phyloP scores from a whole-genome alignment of 2,888 invertebrate genomes.

The Acleris holmiana region DNA sequence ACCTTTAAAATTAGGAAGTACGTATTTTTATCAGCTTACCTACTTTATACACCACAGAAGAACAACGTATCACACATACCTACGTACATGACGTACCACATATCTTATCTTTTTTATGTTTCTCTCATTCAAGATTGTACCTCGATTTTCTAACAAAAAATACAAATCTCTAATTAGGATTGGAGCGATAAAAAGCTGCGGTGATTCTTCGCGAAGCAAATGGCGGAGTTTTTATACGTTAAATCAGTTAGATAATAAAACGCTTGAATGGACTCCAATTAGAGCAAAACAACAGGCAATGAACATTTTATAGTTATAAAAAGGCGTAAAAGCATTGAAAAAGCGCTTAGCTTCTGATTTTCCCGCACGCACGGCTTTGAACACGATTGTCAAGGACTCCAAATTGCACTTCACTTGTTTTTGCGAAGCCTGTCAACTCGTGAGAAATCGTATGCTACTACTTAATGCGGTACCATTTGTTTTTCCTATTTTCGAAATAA shows the following conservation, averaged over 20 bases:
- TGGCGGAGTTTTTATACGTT: slow-evolving; percentile 14
- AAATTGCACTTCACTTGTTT: slow-evolving; percentile 38
- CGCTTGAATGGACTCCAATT: slow-evolving; percentile 29
- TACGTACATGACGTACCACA: neutral
- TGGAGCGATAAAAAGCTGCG: slow-evolving; percentile 10
- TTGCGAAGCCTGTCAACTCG: slow-evolving; percentile 31
- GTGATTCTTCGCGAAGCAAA: slow-evolving; percentile 12
- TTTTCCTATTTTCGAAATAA: slow-evolving; percentile 2
- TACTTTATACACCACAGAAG: too few species aligned
- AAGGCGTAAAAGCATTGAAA: slow-evolving; percentile 13
- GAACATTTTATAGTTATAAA: slow-evolving; percentile 8
- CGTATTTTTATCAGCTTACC: neutral
- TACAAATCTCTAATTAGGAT: slow-evolving; percentile 2
- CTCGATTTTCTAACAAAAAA: neutral
- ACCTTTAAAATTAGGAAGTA: neutral
- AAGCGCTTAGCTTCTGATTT: slow-evolving; percentile 12
- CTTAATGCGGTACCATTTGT: neutral
- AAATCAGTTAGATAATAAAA: slow-evolving; percentile 27
- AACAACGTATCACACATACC: too few species aligned
- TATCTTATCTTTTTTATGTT: slow-evolving; percentile 1
- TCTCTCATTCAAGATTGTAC: neutral
- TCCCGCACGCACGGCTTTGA: slow-evolving; percentile 28
- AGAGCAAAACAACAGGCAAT: slow-evolving; percentile 16
- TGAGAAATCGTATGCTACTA: slow-evolving; percentile 34
- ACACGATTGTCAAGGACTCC: slow-evolving; percentile 41